Base-by-base conservation (phyloP, 2,797 vertebrate genomes). In the Melopsittacus undulatus region DNA sequence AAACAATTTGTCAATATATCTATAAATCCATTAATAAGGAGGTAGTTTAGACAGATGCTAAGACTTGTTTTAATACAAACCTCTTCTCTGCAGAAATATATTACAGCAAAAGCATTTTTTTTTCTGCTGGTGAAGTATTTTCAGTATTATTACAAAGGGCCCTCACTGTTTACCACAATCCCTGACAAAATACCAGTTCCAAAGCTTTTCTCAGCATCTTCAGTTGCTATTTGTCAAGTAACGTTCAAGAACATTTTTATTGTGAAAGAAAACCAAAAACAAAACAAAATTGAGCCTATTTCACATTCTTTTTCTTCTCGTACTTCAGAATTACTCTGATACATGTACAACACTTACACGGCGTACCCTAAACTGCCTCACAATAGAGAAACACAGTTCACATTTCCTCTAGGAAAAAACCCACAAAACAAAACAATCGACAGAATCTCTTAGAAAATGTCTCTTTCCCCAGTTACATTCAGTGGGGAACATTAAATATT, bases 401-500 rank as follows among this genome's bases (percentile, higher is more conserved):
- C 38, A 62, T 92, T 89, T 94, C 85, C 80, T 89, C 83, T 46
- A 92, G 86, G 63, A 94, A 84, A 94, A 93, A 87, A 29, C 0
- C 10, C 74, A 62, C 70, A 87, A 74, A 95, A 70, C 75, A 91
- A 89, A 89, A 91, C 68, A 81, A 82, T 49, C 62, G 46, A 94
- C 57, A 92, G 88, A 94, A 87, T 27, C 73, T 73, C 67, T 90
- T 63, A 89, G 67, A 96, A 96, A 96, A 88, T 74, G 19, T 82
- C 56, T 88, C 62, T 91, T 92, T 92, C 42, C 46, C 45, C 79
- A 64, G 79, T 67, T 88, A 73, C 62, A 81, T 76, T 91, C 94
- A 89, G 77, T 20, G 10, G 80, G 83, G 87, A 85, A 66, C 75
- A 96, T 96, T 92, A 96, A 97, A 97, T 94, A 96, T 96, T 91